Conservation (phyloP, 2,797 vertebrate genomes). For the Rhinoraja longicauda region DNA sequence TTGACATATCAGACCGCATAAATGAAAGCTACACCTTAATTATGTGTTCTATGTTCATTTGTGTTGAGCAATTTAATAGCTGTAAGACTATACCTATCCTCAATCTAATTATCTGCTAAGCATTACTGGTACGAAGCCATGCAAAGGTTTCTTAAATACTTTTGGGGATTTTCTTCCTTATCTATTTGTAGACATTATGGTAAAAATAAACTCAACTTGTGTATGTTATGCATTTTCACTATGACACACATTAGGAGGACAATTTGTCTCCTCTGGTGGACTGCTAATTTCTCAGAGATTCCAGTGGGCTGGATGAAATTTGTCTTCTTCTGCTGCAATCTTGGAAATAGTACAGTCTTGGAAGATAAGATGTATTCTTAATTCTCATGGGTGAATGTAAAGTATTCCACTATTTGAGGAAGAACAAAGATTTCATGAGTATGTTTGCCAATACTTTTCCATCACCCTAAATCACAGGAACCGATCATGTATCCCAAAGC, state of each 20-base stretch:
- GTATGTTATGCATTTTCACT: neutral
- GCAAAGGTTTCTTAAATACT: no score
- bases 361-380: neutral
- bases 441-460: neutral
- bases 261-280: neutral
- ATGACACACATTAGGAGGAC: neutral
- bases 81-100: neutral
- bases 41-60: neutral
- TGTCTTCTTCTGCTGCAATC: neutral
- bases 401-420: neutral
- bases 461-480: neutral
- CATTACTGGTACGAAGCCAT: neutral
- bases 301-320: neutral
- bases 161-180: neutral
- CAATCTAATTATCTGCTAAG: neutral
- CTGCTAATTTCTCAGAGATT: neutral
- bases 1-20: neutral
- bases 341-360: neutral
- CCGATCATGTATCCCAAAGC: neutral
- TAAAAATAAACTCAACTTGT: neutral
- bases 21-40: neutral
- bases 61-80: neutral
- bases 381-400: neutral
- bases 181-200: neutral
- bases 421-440: neutral